Evolutionary conservation across 2,888 invertebrate genomes (phyloP), one percentile per base, ranked within the genome.

Genomic region (Ametastegia equiseti): DNA sequence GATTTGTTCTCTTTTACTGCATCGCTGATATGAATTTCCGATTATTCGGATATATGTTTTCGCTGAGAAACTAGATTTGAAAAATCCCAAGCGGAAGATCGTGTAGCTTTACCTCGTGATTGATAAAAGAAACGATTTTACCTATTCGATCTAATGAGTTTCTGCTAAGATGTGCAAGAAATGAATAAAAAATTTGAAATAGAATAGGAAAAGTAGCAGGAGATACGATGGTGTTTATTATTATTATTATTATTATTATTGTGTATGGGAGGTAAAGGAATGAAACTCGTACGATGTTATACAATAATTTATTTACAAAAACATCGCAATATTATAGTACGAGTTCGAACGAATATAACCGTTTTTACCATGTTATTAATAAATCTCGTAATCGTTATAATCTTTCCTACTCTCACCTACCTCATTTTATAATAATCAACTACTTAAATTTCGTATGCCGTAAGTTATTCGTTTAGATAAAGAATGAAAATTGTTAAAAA

Each of bases 241-340:
- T 19, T 75, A 15, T 6, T n/a, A n/a, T n/a, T n/a, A n/a, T n/a
- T n/a, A n/a, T n/a, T n/a, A n/a, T n/a, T n/a, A n/a, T n/a, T n/a
- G n/a, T n/a, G n/a, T n/a, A n/a, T n/a, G n/a, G n/a, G n/a, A n/a
- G n/a, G 71, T 0, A 1, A 23, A 54, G 1, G 15, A 71, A 47
- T 47, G n/a, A 33, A 54, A 75, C 36, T 19, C 30, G 0, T 9
- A 39, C 13, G 2, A 60, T 78, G 78, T 78, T 63, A 42, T 78
- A 78, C 63, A 78, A 78, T 78, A 57, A 78, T 78, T 78, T 78
- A 78, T 78, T 78, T 78, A 78, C 78, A 78, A 78, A 78, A 78
- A 78, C 78, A 78, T 78, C 78, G 78, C 27, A 78, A 60, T 78
- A 42, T 78, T 60, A 60, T 78, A 78, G 45, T 78, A 78, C 78